phyloP scores from a whole-genome alignment of 2,797 vertebrate genomes.

The Gorsachius magnificus region DNA sequence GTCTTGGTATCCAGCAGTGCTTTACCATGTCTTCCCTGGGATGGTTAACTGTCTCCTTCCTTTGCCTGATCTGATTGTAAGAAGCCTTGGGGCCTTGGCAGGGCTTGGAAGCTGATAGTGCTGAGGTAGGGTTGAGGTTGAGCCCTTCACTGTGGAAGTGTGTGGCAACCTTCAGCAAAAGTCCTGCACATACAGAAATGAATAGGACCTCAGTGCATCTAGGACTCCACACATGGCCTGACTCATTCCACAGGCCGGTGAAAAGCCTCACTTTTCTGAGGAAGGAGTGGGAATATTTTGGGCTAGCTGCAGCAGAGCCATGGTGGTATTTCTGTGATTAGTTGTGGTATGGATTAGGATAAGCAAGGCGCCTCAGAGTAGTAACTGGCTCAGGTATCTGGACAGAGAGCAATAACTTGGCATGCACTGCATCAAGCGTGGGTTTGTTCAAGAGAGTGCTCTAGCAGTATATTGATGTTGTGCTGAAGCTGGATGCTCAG shows the following conservation, averaged over 20 bases:
- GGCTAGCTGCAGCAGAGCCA: background rate
- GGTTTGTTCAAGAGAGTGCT: background rate
- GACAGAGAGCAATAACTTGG: background rate
- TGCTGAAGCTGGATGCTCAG: background rate
- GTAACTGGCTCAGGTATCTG: background rate
- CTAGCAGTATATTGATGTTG: background rate
- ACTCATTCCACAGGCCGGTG: background rate
- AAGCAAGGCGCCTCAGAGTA: background rate
- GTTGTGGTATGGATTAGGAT: background rate
- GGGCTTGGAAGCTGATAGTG: background rate
- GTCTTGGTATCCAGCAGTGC: background rate
- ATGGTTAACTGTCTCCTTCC: background rate
- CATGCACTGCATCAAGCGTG: background rate
- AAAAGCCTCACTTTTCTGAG: background rate
- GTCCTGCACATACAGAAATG: accelerated
- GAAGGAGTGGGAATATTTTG: background rate
- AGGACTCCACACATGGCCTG: background rate
- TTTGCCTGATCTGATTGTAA: background rate
- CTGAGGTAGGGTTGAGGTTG: background rate
- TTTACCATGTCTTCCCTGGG: background rate
- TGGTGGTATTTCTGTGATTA: background rate
- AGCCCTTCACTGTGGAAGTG: background rate
- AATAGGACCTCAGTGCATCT: background rate
- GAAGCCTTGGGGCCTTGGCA: background rate
- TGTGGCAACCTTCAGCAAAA: background rate